Conservation (phyloP, 2,888 invertebrate genomes). For the Apantesis nais region DNA sequence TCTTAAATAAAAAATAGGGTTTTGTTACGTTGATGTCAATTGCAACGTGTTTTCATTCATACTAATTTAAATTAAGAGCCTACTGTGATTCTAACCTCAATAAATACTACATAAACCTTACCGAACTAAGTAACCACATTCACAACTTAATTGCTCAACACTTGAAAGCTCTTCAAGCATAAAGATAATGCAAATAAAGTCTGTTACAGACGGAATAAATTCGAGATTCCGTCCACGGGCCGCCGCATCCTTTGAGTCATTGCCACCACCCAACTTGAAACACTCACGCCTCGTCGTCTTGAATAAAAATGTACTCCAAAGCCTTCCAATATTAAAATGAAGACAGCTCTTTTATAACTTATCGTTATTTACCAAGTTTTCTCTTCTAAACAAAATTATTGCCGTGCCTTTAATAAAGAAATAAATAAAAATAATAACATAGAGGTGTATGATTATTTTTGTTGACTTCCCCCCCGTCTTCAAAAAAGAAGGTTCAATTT, state of each 20-base stretch:
- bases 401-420: neutral
- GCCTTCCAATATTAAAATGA: conserved; percentile 24
- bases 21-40: neutral
- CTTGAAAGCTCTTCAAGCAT: conserved; percentile 25
- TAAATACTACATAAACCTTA: conserved; percentile 9
- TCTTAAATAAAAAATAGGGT: neutral
- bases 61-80: neutral
- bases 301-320: conserved; percentile 43
- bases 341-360: conserved; percentile 14
- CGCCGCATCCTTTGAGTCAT: conserved; percentile 49
- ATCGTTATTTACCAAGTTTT: conserved; percentile 8
- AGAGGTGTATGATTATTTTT: neutral
- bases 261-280: conserved; percentile 37
- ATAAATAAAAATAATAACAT: neutral
- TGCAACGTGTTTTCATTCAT: neutral
- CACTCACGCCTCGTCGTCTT: conserved; percentile 39
- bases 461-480: no score
- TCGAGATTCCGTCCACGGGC: conserved; percentile 44
- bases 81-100: neutral
- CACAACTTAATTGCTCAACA: conserved; percentile 30
- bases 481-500: no score
- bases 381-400: conserved; percentile 20
- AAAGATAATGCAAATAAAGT: conserved; percentile 42
- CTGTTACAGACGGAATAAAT: conserved; percentile 34
- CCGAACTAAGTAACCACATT: conserved; percentile 9